Evolutionary conservation across 92 coral and sea anemone species (phyloP), one percentile per base, ranked within the genome.

Genomic region (Ricordea florida): DNA sequence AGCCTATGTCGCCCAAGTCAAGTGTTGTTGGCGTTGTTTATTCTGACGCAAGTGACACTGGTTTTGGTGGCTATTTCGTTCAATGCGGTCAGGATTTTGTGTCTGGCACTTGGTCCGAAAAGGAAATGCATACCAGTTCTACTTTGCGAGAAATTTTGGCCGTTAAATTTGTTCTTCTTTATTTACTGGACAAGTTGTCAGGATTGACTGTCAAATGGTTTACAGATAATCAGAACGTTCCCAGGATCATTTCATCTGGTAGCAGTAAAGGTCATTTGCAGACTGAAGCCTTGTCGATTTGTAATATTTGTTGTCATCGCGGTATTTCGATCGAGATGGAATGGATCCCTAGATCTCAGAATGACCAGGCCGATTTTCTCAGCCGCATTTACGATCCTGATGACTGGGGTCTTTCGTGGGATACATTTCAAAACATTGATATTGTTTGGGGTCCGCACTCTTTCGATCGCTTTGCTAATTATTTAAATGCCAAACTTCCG

Each of bases 1-100:
- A n/a, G 10, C 27, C 65, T 26, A 85, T 79, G 82, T 28, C 53
- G 36, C 86, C 90, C 28, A 79, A 85, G 38, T 79, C 86, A 23
- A 85, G 91, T 27, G 58, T 86, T 10, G 86, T 85, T 17, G 91
- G 82, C 60, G 25, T 79, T 16, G 86, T 79, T 71, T 85, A 79
- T 37, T 79, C 86, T 23, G 85, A 79, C 51, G 86, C 85, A 8
- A 78, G 81, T 43, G 58, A 70, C 57, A 45, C 84, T 22, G 85
- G 85, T 51, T 69, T 85, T 45, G 90, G 90, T 46, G 90, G 85
- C 18, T 85, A 77, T 64, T 45, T 63, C 17, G 90, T 85, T 2
- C 81, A 77, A 47, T 77, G 85, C 47, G 90, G 85, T 21, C 69
- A 59, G 25, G 79, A 57, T 21, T 47, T 48, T 17, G 84, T 83